Evolutionary conservation across 2,888 invertebrate genomes (phyloP).

Genomic region (Microdon myrmicae): DNA sequence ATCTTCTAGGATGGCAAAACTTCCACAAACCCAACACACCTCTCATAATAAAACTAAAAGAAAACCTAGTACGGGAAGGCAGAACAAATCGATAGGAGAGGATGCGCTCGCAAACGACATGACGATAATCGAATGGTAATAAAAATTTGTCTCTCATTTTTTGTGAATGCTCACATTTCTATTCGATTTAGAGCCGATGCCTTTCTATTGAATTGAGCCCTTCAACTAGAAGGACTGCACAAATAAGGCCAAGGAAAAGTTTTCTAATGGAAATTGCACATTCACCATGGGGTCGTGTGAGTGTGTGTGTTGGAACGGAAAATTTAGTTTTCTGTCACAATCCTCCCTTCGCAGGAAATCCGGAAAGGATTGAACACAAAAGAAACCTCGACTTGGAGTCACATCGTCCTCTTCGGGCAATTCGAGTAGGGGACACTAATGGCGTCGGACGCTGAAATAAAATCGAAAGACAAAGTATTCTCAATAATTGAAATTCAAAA

Average conservation of each 20-base stretch:
- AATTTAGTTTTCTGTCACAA: background rate
- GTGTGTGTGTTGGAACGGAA: background rate
- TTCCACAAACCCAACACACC: slow-evolving; percentile 24
- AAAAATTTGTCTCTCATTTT: slow-evolving; percentile 49
- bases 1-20: slow-evolving; percentile 29
- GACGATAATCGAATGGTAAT: slow-evolving; percentile 50
- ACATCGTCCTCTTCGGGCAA: slow-evolving; percentile 17
- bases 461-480: slow-evolving; percentile 44
- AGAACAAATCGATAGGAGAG: slow-evolving; percentile 17
- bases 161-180: slow-evolving; percentile 38
- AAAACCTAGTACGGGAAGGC: slow-evolving; percentile 11
- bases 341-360: slow-evolving; percentile 19
- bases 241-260: slow-evolving; percentile 3
- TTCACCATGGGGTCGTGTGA: slow-evolving; percentile 14
- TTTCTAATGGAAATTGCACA: slow-evolving; percentile 37
- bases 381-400: slow-evolving; percentile 42
- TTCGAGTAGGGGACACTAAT: slow-evolving; percentile 19
- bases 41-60: slow-evolving; percentile 4
- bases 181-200: slow-evolving; percentile 28
- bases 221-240: slow-evolving; percentile 13
- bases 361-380: too few relatives aligned
- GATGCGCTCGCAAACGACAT: slow-evolving; percentile 39
- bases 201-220: slow-evolving; percentile 16
- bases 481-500: slow-evolving; percentile 33
- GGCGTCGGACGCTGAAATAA: slow-evolving; percentile 35